Percentiles rank a stretch among this genome's conserved stretches.
Evolutionary conservation across 2,888 invertebrate species (phyloP).

Genomic region (Ormyrus nitidulus): DNA sequence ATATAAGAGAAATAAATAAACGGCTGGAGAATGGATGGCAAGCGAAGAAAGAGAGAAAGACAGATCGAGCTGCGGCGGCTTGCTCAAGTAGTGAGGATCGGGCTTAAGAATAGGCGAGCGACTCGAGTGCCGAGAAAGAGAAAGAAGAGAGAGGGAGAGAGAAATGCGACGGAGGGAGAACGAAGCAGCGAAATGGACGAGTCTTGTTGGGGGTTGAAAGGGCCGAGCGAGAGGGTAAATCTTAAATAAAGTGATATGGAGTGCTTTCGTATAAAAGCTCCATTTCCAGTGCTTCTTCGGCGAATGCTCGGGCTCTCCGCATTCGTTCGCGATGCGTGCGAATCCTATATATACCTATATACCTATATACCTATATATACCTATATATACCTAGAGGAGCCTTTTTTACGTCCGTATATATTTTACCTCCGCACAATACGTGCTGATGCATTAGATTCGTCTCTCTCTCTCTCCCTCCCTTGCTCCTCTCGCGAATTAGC

Average conservation of each 20-base stretch:
- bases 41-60: conserved; percentile 22
- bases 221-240: conserved; percentile 75
- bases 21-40: conserved; percentile 42
- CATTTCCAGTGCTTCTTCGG: conserved; percentile 72
- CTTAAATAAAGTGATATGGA: conserved; percentile 76
- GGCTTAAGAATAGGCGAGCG: conserved; percentile 68
- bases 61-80: conserved; percentile 45
- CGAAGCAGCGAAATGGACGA: conserved; percentile 74
- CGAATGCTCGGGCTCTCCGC: conserved; percentile 49
- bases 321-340: conserved; percentile 50
- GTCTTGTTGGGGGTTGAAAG: conserved; percentile 75
- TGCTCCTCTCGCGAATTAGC: conserved; percentile 36
- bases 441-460: conserved; percentile 54
- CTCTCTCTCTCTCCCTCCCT: conserved; percentile 24
- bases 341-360: conserved; percentile 8
- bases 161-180: conserved; percentile 57
- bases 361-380: conserved; percentile 6
- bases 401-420: conserved; percentile 52
- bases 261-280: conserved; percentile 76
- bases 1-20: conserved; percentile 56
- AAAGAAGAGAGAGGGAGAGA: conserved; percentile 34
- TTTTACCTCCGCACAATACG: conserved; percentile 52
- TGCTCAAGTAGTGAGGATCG: conserved; percentile 64
- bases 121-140: conserved; percentile 56
- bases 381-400: conserved; percentile 1